Evolutionary conservation across 2,113 vertebrate genomes (phyloP), one percentile per base, ranked within the genome.

Genomic region (Cygnus buccinator): DNA sequence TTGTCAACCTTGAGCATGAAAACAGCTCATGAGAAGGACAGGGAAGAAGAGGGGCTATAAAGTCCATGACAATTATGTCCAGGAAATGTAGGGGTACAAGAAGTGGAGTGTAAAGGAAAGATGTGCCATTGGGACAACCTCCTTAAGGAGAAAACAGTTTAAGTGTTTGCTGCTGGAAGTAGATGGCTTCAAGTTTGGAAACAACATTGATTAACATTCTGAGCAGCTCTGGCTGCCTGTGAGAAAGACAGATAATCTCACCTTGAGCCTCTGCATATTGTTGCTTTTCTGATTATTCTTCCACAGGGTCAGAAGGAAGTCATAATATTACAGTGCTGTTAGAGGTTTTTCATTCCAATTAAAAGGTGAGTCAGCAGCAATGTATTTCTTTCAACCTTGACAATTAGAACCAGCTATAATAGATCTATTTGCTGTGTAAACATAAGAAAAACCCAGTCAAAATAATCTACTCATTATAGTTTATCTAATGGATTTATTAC

Each of bases 281-380:
- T 68, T 91, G 54, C 31, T 94, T 93, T 96, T 91, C 67, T 88
- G 74, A 89, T 88, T 91, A 85, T 91, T 91, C 50, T 87, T 95
- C 44, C 52, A 79, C 8, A 22, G 67, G 41, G 31, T 87, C 75
- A 80, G 50, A 90, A 66, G 59, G 28, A 85, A 82, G 73, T 54
- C 23, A 13, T 58, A 75, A 70, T 70, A 76, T 59, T 73, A 66
- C 26, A 25, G 15, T 39, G 16, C 6, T 85, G 18, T 72, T 79
- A 81, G 46, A 78, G 68, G 19, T 65, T 79, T 87, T 89, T 89
- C 81, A 82, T 37, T 62, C 20, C 65, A 85, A 88, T 94, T 87
- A 79, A 79, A 50, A 72, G 26, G 33, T 23, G 72, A 89, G 89
- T 82, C n/a, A 70, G 11, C 35, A 62, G 23, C 23, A 25, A 35